Percentiles rank a stretch among this genome's conserved stretches.
phyloP scores from a whole-genome alignment of 2,888 invertebrate genomes.

The Pogonocherus hispidulus region DNA sequence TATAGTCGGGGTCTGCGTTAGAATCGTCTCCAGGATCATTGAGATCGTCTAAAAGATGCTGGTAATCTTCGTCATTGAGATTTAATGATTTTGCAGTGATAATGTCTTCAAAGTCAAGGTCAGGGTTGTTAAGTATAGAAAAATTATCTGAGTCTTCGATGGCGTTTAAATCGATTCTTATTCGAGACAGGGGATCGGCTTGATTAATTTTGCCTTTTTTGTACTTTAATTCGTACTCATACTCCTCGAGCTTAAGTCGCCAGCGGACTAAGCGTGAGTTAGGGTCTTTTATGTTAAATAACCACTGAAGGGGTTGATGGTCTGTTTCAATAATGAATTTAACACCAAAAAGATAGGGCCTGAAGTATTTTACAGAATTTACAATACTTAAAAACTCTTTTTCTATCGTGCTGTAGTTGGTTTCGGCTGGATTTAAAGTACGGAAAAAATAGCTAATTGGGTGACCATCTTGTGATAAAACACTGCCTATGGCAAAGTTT shows the following conservation, averaged over 20 bases:
- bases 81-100: not conserved
- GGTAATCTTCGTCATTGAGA: not conserved
- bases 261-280: constrained; percentile 55
- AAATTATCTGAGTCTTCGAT: constrained; percentile 13
- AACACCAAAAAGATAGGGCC: constrained; percentile 44
- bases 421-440: constrained; percentile 39
- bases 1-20: constrained; percentile 2
- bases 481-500: constrained; percentile 47
- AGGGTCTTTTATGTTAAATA: constrained; percentile 51
- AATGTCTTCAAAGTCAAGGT: not conserved
- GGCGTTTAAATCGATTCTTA: constrained; percentile 29
- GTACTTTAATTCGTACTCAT: constrained; percentile 55
- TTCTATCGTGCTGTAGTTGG: constrained; percentile 41
- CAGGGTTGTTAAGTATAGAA: constrained; percentile 5
- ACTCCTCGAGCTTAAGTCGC: constrained; percentile 56
- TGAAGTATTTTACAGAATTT: constrained; percentile 20
- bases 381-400: constrained; percentile 52
- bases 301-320: constrained; percentile 56
- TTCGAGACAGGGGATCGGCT: constrained; percentile 40
- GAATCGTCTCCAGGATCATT: not conserved
- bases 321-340: constrained; percentile 59
- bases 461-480: constrained; percentile 48
- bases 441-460: constrained; percentile 50
- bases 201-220: constrained; percentile 48
- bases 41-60: not conserved